These are phyloP conservation scores for Thamnaconus septentrionalis DNA, from an alignment of 2,113 vertebrate genomes.

Conservation along the genomic window DNA sequence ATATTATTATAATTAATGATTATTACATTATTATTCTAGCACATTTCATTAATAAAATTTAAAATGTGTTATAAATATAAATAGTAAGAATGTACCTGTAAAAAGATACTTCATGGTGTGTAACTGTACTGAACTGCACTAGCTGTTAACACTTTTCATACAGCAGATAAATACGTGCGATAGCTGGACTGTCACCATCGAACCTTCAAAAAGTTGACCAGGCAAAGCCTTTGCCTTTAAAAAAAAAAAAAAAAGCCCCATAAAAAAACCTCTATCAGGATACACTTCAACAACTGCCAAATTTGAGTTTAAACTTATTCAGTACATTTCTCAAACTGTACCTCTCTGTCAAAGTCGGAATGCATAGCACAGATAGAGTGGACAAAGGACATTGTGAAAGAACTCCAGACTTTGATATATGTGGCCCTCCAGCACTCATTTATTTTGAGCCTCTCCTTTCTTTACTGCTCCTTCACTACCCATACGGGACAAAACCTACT, in stretches of 20 bases:
- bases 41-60: too few relatives aligned
- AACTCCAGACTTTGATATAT: slow-evolving; percentile 62
- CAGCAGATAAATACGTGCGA: neutral
- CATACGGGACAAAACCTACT: slow-evolving; percentile 50
- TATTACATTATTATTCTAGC: too few relatives aligned
- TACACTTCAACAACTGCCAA: slow-evolving; percentile 49
- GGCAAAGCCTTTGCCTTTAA: too few relatives aligned
- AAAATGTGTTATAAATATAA: too few relatives aligned
- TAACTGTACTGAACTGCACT: too few relatives aligned
- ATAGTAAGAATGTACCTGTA: too few relatives aligned
- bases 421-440: slow-evolving; percentile 56
- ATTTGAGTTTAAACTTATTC: slow-evolving; percentile 52
- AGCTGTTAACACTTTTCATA: neutral
- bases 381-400: slow-evolving; percentile 63
- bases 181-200: neutral
- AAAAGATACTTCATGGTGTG: too few relatives aligned
- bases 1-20: too few relatives aligned
- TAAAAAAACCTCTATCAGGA: slow-evolving; percentile 32
- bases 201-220: neutral
- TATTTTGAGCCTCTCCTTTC: slow-evolving; percentile 57
- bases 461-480: slow-evolving; percentile 34
- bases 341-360: slow-evolving; percentile 56
- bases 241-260: slow-evolving; percentile 2
- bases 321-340: slow-evolving; percentile 58
- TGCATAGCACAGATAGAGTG: slow-evolving; percentile 53